Evolutionary conservation across 2,888 invertebrate genomes (phyloP).

Genomic region (Tribolium freemani): DNA sequence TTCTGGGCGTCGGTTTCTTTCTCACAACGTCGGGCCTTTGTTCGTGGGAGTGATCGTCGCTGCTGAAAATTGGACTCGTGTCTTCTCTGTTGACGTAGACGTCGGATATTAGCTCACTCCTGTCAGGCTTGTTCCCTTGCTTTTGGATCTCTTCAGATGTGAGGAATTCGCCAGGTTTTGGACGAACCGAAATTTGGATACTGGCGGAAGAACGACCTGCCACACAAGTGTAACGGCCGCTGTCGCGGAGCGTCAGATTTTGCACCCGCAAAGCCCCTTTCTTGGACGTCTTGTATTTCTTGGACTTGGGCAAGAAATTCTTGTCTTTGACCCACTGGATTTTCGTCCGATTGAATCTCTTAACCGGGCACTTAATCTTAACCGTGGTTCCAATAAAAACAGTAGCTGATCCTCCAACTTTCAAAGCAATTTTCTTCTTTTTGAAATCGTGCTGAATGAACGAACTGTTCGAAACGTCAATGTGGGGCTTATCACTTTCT

Average conservation of each 20-base stretch:
- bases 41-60: slow-evolving; percentile 78
- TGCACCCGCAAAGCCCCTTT: slow-evolving; percentile 92
- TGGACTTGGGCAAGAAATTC: slow-evolving; percentile 80
- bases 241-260: slow-evolving; percentile 84
- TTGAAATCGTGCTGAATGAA: slow-evolving; percentile 88
- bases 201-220: slow-evolving; percentile 87
- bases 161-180: slow-evolving; percentile 82
- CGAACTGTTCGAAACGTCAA: slow-evolving; percentile 84
- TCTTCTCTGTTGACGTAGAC: slow-evolving; percentile 65
- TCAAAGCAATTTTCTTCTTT: slow-evolving; percentile 85
- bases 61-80: slow-evolving; percentile 62
- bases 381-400: slow-evolving; percentile 93
- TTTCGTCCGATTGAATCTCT: slow-evolving; percentile 82
- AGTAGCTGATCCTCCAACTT: slow-evolving; percentile 91
- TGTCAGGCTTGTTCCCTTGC: slow-evolving; percentile 61
- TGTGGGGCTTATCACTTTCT: slow-evolving; percentile 80
- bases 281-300: slow-evolving; percentile 89
- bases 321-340: slow-evolving; percentile 93
- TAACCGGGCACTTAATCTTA: slow-evolving; percentile 94
- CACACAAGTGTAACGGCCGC: slow-evolving; percentile 88
- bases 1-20: slow-evolving; percentile 59
- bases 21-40: slow-evolving; percentile 70
- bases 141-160: slow-evolving; percentile 81
- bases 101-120: slow-evolving; percentile 59
- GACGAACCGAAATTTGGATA: slow-evolving; percentile 84